Evolutionary conservation across 2,888 invertebrate genomes (phyloP).

Genomic region (Liopterus haemorrhoidalis): DNA sequence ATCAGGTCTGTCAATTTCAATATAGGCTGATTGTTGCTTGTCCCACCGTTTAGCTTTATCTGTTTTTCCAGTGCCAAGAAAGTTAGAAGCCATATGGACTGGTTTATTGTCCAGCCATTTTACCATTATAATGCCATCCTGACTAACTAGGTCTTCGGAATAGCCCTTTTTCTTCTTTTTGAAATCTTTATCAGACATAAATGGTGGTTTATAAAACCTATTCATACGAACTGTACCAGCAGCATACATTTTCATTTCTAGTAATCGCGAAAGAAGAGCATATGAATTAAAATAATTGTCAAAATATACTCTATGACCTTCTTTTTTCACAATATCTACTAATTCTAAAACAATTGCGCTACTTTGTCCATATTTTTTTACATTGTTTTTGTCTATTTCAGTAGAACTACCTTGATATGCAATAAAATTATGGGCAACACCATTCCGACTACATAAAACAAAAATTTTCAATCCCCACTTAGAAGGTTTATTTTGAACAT

Average conservation of each 20-base stretch:
- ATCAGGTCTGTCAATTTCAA: conserved; percentile 30
- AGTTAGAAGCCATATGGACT: conserved; percentile 30
- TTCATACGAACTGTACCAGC: conserved; percentile 27
- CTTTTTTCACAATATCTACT: conserved; percentile 11
- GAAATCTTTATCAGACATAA: conserved; percentile 26
- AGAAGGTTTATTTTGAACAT: conserved; percentile 9
- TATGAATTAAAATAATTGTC: conserved; percentile 26
- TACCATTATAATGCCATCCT: conserved; percentile 20
- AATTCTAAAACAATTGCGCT: conserved; percentile 11
- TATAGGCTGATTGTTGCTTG: conserved; percentile 28
- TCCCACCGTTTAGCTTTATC: conserved; percentile 31
- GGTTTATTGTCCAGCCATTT: conserved; percentile 33
- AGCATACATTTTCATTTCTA: conserved; percentile 17
- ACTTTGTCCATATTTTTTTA: conserved; percentile 11
- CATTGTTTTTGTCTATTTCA: conserved; percentile 9
- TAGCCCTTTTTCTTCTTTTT: conserved; percentile 26
- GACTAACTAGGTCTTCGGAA: conserved; percentile 26
- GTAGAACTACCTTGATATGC: conserved; percentile 13
- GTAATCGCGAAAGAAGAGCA: conserved; percentile 28
- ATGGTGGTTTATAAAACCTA: conserved; percentile 28
- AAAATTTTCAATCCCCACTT: conserved; percentile 10
- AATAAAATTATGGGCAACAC: conserved; percentile 6
- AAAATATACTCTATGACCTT: conserved; percentile 9
- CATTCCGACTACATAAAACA: conserved; percentile 7
- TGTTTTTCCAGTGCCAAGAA: conserved; percentile 27